These are phyloP conservation scores for Bolborhynchus lineola DNA, from an alignment of 2,113 vertebrate genomes.

Conservation along the genomic window DNA sequence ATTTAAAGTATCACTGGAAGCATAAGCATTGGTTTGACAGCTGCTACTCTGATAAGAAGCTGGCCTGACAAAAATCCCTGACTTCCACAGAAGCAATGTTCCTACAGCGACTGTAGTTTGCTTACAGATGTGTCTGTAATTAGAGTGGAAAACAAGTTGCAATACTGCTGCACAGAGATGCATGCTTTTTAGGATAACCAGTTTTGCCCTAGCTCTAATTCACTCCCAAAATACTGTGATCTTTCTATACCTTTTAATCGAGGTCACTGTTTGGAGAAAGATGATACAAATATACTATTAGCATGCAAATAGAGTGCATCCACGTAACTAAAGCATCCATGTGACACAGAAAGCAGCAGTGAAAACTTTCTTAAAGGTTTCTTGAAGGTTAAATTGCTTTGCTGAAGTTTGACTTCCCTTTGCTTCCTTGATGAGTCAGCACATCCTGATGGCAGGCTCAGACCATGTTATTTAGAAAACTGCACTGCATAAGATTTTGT, in stretches of 20 bases:
- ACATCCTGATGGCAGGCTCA: not conserved
- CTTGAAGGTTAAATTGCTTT: not conserved
- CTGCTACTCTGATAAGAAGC: not conserved
- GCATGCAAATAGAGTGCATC: not conserved
- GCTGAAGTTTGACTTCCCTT: not conserved
- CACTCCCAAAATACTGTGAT: not conserved
- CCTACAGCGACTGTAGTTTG: not conserved
- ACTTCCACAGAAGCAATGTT: not conserved
- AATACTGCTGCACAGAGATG: not conserved
- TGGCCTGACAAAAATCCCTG: not conserved
- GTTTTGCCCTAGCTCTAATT: not conserved
- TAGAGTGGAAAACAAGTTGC: not conserved
- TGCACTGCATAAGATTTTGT: not conserved
- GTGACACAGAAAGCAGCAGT: not conserved
- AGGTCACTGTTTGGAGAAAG: not conserved
- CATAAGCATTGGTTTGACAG: accelerated
- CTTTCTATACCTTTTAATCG: constrained; percentile 20
- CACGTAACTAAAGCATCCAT: not conserved
- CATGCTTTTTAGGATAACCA: not conserved
- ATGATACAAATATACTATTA: not conserved
- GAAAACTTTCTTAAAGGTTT: not conserved
- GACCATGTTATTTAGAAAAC: not conserved
- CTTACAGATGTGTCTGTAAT: not conserved
- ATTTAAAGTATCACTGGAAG: not conserved
- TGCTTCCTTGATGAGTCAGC: not conserved